phyloP scores from a whole-genome alignment of 2,888 invertebrate genomes.

The Synergus gifuensis region DNA sequence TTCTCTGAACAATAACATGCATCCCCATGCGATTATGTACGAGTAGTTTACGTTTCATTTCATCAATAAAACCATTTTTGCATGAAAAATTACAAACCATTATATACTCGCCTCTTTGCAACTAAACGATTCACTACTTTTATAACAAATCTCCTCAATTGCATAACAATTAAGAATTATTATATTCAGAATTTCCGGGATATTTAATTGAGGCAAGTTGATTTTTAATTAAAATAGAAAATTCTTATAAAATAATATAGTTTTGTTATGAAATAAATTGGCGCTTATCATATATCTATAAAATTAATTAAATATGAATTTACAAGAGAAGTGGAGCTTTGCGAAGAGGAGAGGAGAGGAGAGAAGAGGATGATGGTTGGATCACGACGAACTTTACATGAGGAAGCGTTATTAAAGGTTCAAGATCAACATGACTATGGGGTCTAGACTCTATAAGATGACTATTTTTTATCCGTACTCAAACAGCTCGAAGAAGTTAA shows the following conservation, averaged over 20 bases:
- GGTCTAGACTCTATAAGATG: neutral
- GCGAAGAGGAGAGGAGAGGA: too few species aligned
- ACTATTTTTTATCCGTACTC: slow-evolving; percentile 22
- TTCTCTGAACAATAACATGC: slow-evolving; percentile 18
- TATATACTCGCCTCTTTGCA: neutral
- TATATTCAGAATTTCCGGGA: neutral
- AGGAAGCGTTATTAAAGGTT: slow-evolving; percentile 33
- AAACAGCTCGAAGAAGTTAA: slow-evolving; percentile 30
- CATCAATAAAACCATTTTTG: slow-evolving; percentile 24
- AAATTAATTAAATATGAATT: neutral
- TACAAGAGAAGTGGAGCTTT: neutral
- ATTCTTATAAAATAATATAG: too few species aligned
- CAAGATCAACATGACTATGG: slow-evolving; percentile 22
- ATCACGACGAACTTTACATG: neutral
- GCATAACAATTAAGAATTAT: neutral
- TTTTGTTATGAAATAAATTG: too few species aligned
- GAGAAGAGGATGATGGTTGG: neutral
- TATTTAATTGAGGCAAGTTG: too few species aligned
- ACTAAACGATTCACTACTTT: slow-evolving; percentile 27
- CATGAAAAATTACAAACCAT: slow-evolving; percentile 15
- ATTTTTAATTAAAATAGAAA: too few species aligned
- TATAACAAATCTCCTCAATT: neutral
- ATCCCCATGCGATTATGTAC: slow-evolving; percentile 1
- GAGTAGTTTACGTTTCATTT: slow-evolving; percentile 3
- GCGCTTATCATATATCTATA: too few species aligned